A percentile compares a stretch with the other conserved stretches of the same genome.
Conservation (phyloP, 2,797 vertebrate genomes). For the Pseudomugil tenellus region DNA sequence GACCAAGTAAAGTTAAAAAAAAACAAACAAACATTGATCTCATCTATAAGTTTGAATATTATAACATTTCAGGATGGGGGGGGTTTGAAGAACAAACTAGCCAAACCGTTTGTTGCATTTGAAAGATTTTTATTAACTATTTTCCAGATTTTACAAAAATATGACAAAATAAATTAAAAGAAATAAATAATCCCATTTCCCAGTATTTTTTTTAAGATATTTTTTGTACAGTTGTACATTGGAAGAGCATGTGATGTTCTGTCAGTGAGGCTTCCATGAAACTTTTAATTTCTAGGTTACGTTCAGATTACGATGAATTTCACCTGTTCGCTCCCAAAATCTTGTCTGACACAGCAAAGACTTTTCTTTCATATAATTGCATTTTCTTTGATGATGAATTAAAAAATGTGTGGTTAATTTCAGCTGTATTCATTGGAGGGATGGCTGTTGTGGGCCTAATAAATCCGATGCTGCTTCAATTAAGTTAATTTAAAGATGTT, state of each 20-base stretch:
- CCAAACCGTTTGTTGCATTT: constrained; percentile 67
- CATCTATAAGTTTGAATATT: not conserved
- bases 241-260: constrained; percentile 79
- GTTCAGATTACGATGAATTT: constrained; percentile 53
- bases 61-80: not conserved
- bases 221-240: constrained; percentile 82
- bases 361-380: constrained; percentile 5
- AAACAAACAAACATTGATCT: not conserved
- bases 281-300: constrained; percentile 65
- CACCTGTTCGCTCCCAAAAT: no score
- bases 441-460: constrained; percentile 12
- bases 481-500: constrained; percentile 25
- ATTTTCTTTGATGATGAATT: constrained; percentile 28
- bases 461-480: constrained; percentile 7
- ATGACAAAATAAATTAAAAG: constrained; percentile 99
- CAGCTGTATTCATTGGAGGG: not conserved
- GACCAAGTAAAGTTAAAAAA: not conserved
- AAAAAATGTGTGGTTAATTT: constrained; percentile 8
- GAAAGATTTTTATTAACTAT: constrained; percentile 90
- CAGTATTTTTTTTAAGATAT: constrained; percentile 79
- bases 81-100: constrained; percentile 14
- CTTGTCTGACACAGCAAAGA: no score
- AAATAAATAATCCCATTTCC: constrained; percentile 93
- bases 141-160: constrained; percentile 99
- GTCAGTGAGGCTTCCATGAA: constrained; percentile 72